phyloP scores from a whole-genome alignment of 2,113 vertebrate genomes.

The Sapajus apella region DNA sequence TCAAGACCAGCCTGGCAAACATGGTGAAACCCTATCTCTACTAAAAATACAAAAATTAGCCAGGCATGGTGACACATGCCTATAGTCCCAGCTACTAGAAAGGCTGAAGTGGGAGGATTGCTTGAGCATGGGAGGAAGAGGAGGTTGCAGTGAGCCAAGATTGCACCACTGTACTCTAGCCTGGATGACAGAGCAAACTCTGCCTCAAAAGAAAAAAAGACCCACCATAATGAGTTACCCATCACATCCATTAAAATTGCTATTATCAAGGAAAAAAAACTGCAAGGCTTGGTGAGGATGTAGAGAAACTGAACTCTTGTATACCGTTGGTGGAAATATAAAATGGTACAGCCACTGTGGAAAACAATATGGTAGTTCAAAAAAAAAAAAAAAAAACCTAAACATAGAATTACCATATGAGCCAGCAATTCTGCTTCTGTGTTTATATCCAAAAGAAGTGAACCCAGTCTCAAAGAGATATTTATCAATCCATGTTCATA shows the following conservation, averaged over 20 bases:
- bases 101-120: too few species aligned
- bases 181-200: too few species aligned
- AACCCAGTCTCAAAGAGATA: neutral
- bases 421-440: neutral
- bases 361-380: neutral
- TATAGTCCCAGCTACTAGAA: too few species aligned
- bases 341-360: neutral
- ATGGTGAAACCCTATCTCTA: too few species aligned
- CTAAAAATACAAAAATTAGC: too few species aligned
- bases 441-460: neutral
- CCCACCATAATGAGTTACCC: neutral
- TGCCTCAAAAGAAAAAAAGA: too few species aligned
- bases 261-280: neutral
- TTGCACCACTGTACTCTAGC: too few species aligned
- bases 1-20: too few species aligned
- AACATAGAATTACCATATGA: neutral
- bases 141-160: too few species aligned
- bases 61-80: too few species aligned
- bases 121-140: too few species aligned
- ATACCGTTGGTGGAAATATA: neutral
- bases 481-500: neutral
- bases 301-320: neutral
- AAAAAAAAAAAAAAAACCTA: neutral
- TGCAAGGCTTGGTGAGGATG: neutral
- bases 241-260: neutral